A percentile compares a stretch with the other conserved stretches of the same genome.
These are phyloP conservation scores for Solenodon paradoxus DNA, from an alignment of 2,113 vertebrate species.

Conservation along the genomic window DNA sequence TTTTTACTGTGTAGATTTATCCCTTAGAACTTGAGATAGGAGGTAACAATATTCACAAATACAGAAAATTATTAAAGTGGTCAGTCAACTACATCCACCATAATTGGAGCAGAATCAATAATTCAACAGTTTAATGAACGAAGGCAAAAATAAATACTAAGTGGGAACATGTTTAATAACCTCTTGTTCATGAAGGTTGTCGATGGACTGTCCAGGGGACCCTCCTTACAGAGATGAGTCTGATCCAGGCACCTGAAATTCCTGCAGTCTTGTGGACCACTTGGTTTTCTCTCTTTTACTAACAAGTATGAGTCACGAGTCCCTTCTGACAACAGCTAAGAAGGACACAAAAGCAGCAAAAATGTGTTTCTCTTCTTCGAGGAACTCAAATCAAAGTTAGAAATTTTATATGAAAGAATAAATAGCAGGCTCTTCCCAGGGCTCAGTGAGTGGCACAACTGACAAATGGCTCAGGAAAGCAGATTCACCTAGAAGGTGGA, in stretches of 20 bases:
- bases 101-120: background rate
- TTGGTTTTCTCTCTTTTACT: slow-evolving; percentile 22
- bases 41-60: background rate
- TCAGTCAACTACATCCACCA: background rate
- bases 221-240: background rate
- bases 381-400: background rate
- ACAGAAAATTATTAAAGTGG: slow-evolving; percentile 6
- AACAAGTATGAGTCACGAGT: slow-evolving; percentile 37
- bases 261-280: background rate
- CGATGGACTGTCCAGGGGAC: background rate
- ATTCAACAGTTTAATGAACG: slow-evolving; percentile 42
- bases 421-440: background rate
- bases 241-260: background rate
- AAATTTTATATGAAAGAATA: background rate
- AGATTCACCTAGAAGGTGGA: background rate
- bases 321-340: background rate
- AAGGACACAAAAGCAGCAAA: background rate
- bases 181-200: background rate
- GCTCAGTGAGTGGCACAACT: background rate
- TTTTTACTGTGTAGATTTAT: background rate
- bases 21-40: background rate
- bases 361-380: background rate
- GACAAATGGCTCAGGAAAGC: background rate
- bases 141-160: slow-evolving; percentile 36
- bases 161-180: background rate